Evolutionary conservation across 2,797 vertebrate species (phyloP).

Genomic region (Orestias chungarensis): DNA sequence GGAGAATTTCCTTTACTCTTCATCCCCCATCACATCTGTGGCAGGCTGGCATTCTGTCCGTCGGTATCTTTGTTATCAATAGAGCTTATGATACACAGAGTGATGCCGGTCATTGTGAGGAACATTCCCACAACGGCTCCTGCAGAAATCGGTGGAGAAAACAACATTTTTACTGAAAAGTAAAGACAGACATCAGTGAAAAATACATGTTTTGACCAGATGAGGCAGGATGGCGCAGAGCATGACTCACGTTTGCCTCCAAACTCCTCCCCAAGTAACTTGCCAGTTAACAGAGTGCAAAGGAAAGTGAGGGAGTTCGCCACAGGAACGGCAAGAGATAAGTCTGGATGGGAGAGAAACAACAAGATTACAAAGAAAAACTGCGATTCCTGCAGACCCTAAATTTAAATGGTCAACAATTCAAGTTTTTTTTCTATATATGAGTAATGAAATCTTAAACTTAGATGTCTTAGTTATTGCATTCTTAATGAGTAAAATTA

Average conservation of each 20-base stretch:
- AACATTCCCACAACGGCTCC: slow-evolving; percentile 87
- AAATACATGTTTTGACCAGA: background rate
- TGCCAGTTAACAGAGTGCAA: slow-evolving; percentile 89
- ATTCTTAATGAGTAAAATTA: no score
- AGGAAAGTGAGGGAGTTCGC: slow-evolving; percentile 93
- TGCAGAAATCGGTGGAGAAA: slow-evolving; percentile 49
- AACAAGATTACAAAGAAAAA: no score
- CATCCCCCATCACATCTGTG: slow-evolving; percentile 17
- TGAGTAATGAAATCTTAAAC: no score
- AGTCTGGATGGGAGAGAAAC: slow-evolving; percentile 79
- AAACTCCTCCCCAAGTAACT: slow-evolving; percentile 89
- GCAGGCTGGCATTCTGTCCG: slow-evolving; percentile 18
- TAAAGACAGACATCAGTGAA: slow-evolving; percentile 10
- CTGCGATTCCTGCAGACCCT: no score
- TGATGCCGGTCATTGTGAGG: slow-evolving; percentile 84
- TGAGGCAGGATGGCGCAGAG: background rate
- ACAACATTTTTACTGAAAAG: background rate
- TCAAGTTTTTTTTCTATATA: no score
- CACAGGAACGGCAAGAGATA: slow-evolving; percentile 92
- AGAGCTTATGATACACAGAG: slow-evolving; percentile 85
- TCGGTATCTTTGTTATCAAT: slow-evolving; percentile 48
- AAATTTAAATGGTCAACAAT: no score
- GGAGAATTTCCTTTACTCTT: slow-evolving; percentile 15
- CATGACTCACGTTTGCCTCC: slow-evolving; percentile 89
- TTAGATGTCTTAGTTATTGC: no score